Evolutionary conservation across 2,797 vertebrate genomes (phyloP).

Genomic region (Gallinago solitaria): DNA sequence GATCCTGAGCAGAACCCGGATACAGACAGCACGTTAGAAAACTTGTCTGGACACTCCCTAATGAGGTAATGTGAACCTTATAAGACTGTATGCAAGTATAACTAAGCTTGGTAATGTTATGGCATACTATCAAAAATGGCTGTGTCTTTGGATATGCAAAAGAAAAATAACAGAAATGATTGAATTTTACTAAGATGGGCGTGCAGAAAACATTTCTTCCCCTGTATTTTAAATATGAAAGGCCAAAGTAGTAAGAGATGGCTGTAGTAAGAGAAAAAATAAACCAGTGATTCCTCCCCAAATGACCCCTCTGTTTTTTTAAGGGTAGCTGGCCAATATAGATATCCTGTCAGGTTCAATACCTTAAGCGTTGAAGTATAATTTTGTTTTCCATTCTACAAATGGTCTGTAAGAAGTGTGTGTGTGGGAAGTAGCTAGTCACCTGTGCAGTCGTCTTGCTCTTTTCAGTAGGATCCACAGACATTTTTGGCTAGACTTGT

Average conservation of each 20-base stretch:
- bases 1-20: constrained; percentile 75
- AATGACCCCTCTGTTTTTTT: background rate
- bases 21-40: constrained; percentile 79
- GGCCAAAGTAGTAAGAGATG: background rate
- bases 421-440: background rate
- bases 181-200: background rate
- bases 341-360: background rate
- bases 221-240: background rate
- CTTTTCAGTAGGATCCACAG: background rate
- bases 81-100: background rate
- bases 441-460: background rate
- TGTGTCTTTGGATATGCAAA: background rate
- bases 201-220: background rate
- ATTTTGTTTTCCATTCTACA: background rate
- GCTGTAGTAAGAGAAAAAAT: background rate
- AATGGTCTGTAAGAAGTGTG: background rate
- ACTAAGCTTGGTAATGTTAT: background rate
- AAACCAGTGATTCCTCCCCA: background rate
- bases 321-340: background rate
- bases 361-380: background rate
- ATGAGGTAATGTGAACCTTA: constrained; percentile 79
- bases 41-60: constrained; percentile 79
- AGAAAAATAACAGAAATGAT: background rate
- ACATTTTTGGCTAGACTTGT: background rate
- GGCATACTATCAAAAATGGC: background rate